Evolutionary conservation across 2,888 invertebrate species (phyloP).

Genomic region (Drosophila pseudotalamancana): DNA sequence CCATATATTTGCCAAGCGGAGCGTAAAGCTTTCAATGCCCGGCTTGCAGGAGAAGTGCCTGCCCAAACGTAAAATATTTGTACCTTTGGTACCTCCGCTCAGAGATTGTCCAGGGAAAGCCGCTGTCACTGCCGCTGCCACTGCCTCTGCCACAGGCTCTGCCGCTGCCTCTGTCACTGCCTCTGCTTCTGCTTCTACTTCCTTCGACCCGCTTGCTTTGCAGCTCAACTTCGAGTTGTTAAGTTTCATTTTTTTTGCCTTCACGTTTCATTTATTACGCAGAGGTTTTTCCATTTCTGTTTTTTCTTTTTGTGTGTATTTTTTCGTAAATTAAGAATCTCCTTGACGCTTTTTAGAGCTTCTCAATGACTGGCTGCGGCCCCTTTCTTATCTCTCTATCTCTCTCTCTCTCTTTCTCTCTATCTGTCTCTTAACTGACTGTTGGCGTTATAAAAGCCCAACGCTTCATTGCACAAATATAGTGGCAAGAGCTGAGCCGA

Average conservation of each 20-base stretch:
- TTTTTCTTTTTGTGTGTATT: constrained; percentile 11
- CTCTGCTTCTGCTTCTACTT: too few relatives aligned
- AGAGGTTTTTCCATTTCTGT: constrained; percentile 49
- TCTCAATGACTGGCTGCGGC: constrained; percentile 55
- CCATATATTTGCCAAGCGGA: constrained; percentile 74
- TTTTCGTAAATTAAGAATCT: constrained; percentile 72
- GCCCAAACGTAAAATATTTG: constrained; percentile 46
- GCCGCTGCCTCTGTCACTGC: constrained; percentile 3
- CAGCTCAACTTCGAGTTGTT: constrained; percentile 36
- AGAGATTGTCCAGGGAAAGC: constrained; percentile 56
- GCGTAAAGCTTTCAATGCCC: constrained; percentile 73
- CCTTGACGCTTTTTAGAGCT: constrained; percentile 64
- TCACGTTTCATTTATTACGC: constrained; percentile 74
- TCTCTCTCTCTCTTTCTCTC: neutral
- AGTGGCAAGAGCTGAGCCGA: constrained; percentile 42
- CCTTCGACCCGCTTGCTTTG: too few relatives aligned
- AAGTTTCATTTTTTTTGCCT: constrained; percentile 57
- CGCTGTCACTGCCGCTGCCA: neutral
- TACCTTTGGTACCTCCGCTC: constrained; percentile 5
- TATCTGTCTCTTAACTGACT: constrained; percentile 58
- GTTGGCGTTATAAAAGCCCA: constrained; percentile 77
- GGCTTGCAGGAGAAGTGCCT: constrained; percentile 43
- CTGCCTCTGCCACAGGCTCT: constrained; percentile 4
- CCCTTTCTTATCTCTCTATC: constrained; percentile 4
- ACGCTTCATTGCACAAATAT: constrained; percentile 77